Evolutionary conservation across 2,797 vertebrate genomes (phyloP), one percentile per base, ranked within the genome.

Genomic region (Betta splendens): DNA sequence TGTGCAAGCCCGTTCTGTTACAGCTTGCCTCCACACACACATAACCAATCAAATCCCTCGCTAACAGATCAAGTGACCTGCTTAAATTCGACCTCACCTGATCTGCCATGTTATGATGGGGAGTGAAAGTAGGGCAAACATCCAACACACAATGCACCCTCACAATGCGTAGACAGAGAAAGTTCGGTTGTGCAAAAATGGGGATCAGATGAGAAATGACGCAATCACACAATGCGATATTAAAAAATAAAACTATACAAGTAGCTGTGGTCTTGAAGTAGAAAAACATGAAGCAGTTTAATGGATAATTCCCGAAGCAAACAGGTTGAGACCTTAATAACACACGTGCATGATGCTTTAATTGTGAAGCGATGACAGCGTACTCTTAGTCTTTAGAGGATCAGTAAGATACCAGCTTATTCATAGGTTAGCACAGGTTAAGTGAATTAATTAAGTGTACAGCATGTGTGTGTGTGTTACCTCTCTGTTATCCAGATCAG

Each of bases 401-500:
- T 81, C 68, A 71, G 43, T 9, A 6, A 56, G 37, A 74, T 60
- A 46, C 42, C 39, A 56, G 42, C 8, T 56, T 26, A 49, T 58
- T 64, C 65, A 66, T 64, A 53, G 61, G 47, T 77, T 44, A 64
- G 22, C 12, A 25, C 47, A 67, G 69, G 69, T 59, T 77, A 79
- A 74, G 44, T 61, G 33, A 58, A 64, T 79, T 62, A 80, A 84
- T 83, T 77, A 80, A 59, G 71, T 43, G 28, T 61, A 43, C 48
- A n/a, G 7, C 23, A 20, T 38, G 50, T 53, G 47, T 40, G 20
- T 45, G 25, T 44, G 33, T 20, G 5, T 78, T 85, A 99, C 97
- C 94, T 99, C 96, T 52, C 96, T 91, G 85, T 98, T 99, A 77
- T 99, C 97, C 80, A 94, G 89, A 81, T 98, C 94, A 3, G 97